A percentile compares a stretch with the other conserved stretches of the same genome.
phyloP scores from a whole-genome alignment of 2,888 invertebrate genomes.

The Zele albiditarsus region DNA sequence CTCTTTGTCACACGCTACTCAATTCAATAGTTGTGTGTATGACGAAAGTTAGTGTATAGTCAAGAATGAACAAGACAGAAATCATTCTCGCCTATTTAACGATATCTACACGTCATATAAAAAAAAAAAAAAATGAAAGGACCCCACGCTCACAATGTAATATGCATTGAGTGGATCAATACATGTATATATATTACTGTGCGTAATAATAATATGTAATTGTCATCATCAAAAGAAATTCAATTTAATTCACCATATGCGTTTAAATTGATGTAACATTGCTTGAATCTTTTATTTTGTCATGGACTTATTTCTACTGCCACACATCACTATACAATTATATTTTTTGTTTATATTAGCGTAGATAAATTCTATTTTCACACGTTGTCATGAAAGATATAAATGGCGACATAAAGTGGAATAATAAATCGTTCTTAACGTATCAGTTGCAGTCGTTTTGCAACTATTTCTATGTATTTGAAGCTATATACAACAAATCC shows the following conservation, averaged over 20 bases:
- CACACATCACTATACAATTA: background rate
- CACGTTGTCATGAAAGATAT: constrained; percentile 6
- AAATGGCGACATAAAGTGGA: constrained; percentile 9
- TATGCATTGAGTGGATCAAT: constrained; percentile 7
- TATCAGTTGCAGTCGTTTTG: constrained; percentile 38
- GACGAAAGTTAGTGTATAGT: constrained; percentile 2
- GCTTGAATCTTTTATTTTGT: background rate
- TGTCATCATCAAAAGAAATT: background rate
- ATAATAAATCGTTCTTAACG: constrained; percentile 34
- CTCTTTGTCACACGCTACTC: constrained; percentile 21
- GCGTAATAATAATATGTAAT: background rate
- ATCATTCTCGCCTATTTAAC: constrained; percentile 13
- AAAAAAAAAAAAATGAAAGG: constrained; percentile 3
- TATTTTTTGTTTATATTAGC: background rate
- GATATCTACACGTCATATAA: background rate
- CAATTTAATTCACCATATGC: background rate
- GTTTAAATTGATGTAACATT: background rate
- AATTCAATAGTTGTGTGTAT: background rate
- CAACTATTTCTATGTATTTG: constrained; percentile 38
- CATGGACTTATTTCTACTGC: background rate
- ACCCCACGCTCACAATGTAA: background rate
- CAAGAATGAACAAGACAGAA: constrained; percentile 9
- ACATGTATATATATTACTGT: background rate
- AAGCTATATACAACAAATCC: constrained; percentile 31
- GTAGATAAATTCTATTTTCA: background rate